Evolutionary conservation across 2,797 vertebrate species (phyloP), one percentile per base, ranked within the genome.

Genomic region (Lithobates pipiens): DNA sequence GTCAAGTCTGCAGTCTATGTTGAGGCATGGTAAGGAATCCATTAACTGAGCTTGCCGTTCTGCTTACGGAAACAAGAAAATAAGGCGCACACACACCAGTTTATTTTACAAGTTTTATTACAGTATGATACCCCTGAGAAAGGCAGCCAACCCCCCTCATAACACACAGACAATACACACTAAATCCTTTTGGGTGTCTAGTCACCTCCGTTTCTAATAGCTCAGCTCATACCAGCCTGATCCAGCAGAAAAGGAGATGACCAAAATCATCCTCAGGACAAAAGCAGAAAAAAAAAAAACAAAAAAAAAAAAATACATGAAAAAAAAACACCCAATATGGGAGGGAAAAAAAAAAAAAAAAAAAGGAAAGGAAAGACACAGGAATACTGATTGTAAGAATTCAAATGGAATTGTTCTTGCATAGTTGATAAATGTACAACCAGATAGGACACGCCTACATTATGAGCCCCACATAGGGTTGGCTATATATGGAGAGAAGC

Each of bases 81-180:
- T 21, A 36, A 75, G 9, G n/a, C 3, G 4, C 11, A 15, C 34
- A 10, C 70, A 83, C 16, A 70, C 44, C 54, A 11, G n/a, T 80
- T 74, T 44, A 61, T 82, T 83, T 86, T 78, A 78, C 21, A 74
- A 36, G 69, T 69, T 87, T 87, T 87, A 83, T 87, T 86, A 86
- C 85, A 86, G 57, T 83, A 79, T 73, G 29, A 75, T 76, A 87
- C 80, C 80, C 85, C 85, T 83, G 85, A 87, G 81, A 87, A 85
- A 83, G 70, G 77, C 75, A 83, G 21, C 36, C 39, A 78, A 72
- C 57, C 75, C 57, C 85, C 85, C 29, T 39, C 76, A 34, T 57
- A 46, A 44, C 74, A 82, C 61, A 87, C 67, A 86, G 50, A 79
- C 76, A 74, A 79, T 21, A 61, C 21, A 75, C 25, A 78, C 34